Evolutionary conservation across 2,113 vertebrate species (phyloP).

Genomic region (Hemiscyllium ocellatum): DNA sequence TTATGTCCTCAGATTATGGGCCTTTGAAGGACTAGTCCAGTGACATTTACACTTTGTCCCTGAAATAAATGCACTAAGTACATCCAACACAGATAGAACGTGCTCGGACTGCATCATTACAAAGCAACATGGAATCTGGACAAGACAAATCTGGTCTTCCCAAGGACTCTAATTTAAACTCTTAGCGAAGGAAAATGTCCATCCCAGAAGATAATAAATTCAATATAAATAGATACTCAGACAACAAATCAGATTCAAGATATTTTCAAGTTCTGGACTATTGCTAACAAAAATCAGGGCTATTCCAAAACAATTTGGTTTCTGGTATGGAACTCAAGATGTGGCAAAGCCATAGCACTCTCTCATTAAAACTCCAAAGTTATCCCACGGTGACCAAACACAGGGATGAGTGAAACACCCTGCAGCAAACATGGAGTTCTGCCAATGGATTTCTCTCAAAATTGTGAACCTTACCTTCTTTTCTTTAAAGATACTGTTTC

Average conservation of each 20-base stretch:
- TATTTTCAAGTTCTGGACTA: background rate
- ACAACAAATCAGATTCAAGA: background rate
- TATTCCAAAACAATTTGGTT: background rate
- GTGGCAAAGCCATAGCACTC: background rate
- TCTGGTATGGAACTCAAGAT: background rate
- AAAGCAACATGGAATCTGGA: background rate
- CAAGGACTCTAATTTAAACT: background rate
- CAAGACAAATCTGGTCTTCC: background rate
- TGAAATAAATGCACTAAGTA: background rate
- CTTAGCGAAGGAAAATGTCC: background rate
- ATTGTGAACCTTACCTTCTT: background rate
- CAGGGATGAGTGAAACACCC: background rate
- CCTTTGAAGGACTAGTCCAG: too few relatives aligned
- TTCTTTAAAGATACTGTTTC: background rate
- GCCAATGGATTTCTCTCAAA: background rate
- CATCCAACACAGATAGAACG: background rate
- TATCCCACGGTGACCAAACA: background rate
- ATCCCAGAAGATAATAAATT: background rate
- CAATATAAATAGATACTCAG: too few relatives aligned
- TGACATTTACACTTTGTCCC: too few relatives aligned
- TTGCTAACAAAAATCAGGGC: background rate
- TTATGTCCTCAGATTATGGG: too few relatives aligned
- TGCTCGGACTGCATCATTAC: background rate
- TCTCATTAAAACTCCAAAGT: background rate
- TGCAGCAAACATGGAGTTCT: background rate